Evolutionary conservation across 2,888 invertebrate species (phyloP).

Genomic region (Drosophila meridiana): DNA sequence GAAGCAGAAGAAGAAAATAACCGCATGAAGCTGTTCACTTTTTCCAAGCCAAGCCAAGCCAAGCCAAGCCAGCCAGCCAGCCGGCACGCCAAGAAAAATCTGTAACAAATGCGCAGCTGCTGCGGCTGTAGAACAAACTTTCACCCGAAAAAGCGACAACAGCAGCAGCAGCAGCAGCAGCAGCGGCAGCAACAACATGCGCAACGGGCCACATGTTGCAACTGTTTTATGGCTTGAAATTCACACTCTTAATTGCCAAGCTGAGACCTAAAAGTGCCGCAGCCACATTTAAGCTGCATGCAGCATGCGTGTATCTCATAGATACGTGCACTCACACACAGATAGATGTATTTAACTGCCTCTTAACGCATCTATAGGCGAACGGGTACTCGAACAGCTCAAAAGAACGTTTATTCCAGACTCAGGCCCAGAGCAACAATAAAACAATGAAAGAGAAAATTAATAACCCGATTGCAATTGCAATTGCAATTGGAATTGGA

Average conservation of each 20-base stretch:
- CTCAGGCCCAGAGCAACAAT: constrained; percentile 37
- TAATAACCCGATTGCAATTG: constrained; percentile 67
- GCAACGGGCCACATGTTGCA: constrained; percentile 62
- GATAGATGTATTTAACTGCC: not conserved
- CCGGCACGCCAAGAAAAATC: constrained; percentile 57
- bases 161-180: constrained; percentile 24
- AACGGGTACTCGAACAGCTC: constrained; percentile 18
- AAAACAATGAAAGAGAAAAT: constrained; percentile 78
- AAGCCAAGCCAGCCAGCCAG: constrained; percentile 11
- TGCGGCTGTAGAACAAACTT: constrained; percentile 70
- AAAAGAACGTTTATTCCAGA: constrained; percentile 59
- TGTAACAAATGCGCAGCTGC: constrained; percentile 68
- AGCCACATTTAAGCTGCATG: constrained; percentile 27
- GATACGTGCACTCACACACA: constrained; percentile 26
- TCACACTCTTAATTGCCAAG: constrained; percentile 78
- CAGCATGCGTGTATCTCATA: constrained; percentile 44
- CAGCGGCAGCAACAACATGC: constrained; percentile 34
- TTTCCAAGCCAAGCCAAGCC: constrained; percentile 34
- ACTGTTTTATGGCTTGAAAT: constrained; percentile 75
- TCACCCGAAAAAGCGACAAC: constrained; percentile 69
- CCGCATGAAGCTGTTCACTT: constrained; percentile 57
- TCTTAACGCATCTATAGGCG: constrained; percentile 65
- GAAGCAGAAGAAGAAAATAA: constrained; percentile 10
- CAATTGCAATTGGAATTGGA: constrained; percentile 60
- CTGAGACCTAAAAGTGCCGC: constrained; percentile 41